phyloP scores from a whole-genome alignment of 2,888 invertebrate genomes.

The Harmothoe impar region DNA sequence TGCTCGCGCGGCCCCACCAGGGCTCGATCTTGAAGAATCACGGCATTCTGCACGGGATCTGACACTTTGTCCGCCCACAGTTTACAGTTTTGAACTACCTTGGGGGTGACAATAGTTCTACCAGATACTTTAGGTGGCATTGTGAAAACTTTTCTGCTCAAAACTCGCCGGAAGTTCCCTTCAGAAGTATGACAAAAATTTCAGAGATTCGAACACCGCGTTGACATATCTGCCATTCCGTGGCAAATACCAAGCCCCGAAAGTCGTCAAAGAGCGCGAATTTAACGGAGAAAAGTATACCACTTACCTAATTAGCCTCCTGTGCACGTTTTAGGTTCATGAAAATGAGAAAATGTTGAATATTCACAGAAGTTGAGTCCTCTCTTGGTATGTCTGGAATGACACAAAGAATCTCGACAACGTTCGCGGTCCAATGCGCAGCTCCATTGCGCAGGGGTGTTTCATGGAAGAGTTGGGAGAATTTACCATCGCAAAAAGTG shows the following conservation, averaged over 20 bases:
- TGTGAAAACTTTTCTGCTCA: conserved; percentile 54
- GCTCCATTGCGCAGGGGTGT: conserved; percentile 79
- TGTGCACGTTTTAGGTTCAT: conserved; percentile 85
- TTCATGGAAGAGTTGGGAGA: conserved; percentile 67
- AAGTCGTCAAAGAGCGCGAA: conserved; percentile 68
- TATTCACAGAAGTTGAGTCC: conserved; percentile 76
- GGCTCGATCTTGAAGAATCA: conserved; percentile 42
- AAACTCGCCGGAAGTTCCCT: conserved; percentile 80
- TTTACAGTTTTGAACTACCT: neutral
- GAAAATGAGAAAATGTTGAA: conserved; percentile 85
- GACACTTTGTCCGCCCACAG: neutral
- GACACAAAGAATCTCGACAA: conserved; percentile 98
- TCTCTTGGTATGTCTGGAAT: conserved; percentile 96
- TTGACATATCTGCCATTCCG: conserved; percentile 79
- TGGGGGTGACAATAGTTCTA: neutral
- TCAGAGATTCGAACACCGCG: conserved; percentile 82
- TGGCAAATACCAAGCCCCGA: conserved; percentile 71
- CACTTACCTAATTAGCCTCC: conserved; percentile 87
- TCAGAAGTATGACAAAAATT: conserved; percentile 83
- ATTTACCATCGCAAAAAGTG: conserved; percentile 61
- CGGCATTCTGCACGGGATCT: neutral
- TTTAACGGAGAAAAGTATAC: conserved; percentile 39
- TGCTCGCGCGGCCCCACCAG: conserved; percentile 36
- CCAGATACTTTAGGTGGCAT: conserved; percentile 44
- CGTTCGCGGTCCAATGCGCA: conserved; percentile 86